A percentile compares a stretch with the other conserved stretches of the same genome.
Conservation (phyloP, 2,113 vertebrate species). For the Pipra filicauda region DNA sequence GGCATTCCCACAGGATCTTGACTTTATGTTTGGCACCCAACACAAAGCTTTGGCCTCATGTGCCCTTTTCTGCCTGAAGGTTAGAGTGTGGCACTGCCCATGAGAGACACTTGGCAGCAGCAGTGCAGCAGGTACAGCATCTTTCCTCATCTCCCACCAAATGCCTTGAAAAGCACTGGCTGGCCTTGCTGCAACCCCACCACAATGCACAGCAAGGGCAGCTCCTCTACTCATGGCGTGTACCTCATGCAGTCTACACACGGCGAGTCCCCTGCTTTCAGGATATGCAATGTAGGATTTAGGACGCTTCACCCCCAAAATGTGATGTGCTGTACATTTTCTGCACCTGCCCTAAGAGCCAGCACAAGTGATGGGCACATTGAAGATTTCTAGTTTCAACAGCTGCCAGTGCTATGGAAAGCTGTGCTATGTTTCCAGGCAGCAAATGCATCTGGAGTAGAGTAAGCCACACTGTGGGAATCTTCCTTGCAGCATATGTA, state of each 20-base stretch:
- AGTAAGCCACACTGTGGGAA: background rate
- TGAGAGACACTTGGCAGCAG: background rate
- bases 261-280: accelerated
- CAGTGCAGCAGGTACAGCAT: background rate
- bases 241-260: accelerated
- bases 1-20: background rate
- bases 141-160: background rate
- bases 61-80: background rate
- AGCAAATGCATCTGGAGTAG: background rate
- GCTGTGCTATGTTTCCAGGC: background rate
- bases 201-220: accelerated
- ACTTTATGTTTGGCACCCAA: background rate
- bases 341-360: background rate
- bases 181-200: background rate
- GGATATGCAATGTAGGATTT: background rate
- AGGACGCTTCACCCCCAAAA: background rate
- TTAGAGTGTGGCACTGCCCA: accelerated
- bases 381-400: background rate
- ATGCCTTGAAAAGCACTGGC: background rate
- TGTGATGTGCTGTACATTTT: background rate
- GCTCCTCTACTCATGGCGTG: background rate
- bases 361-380: accelerated
- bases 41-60: background rate
- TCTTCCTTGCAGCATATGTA: background rate
- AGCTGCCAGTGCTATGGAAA: background rate